These are phyloP conservation scores for Dynastes maya DNA, from an alignment of 2,888 invertebrate species.

Conservation along the genomic window DNA sequence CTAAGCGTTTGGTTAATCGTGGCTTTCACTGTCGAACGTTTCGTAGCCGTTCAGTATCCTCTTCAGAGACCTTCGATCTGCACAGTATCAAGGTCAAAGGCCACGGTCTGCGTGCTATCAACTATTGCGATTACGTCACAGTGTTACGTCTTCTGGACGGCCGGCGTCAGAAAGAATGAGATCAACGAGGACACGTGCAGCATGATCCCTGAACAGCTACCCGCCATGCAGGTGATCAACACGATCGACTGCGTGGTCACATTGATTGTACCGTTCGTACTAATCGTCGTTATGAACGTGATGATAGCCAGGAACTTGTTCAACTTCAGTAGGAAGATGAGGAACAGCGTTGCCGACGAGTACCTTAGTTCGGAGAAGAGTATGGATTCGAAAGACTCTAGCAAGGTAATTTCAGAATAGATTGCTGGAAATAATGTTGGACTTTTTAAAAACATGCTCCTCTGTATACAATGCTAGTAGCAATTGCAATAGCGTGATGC, in stretches of 20 bases:
- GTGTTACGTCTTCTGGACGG: conserved; percentile 66
- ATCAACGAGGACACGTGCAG: conserved; percentile 69
- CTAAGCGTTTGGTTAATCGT: conserved; percentile 81
- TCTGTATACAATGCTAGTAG: too few species aligned
- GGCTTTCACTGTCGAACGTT: conserved; percentile 80
- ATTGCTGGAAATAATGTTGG: neutral
- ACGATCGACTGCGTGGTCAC: conserved; percentile 77
- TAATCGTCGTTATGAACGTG: conserved; percentile 78
- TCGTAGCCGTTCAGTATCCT: conserved; percentile 79
- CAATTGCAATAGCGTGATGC: too few species aligned
- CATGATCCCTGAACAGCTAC: conserved; percentile 71
- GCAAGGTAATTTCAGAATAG: neutral
- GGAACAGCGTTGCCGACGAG: conserved; percentile 64
- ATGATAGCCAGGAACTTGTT: conserved; percentile 75
- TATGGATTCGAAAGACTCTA: conserved; percentile 68
- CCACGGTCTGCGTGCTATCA: conserved; percentile 71
- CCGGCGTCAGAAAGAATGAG: conserved; percentile 61
- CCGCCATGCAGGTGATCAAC: conserved; percentile 74
- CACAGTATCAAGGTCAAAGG: conserved; percentile 75
- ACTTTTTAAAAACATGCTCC: neutral
- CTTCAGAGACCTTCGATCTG: conserved; percentile 76
- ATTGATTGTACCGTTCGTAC: conserved; percentile 75
- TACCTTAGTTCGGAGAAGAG: conserved; percentile 64
- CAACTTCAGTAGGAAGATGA: conserved; percentile 70
- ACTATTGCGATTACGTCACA: conserved; percentile 69